A percentile compares a stretch with the other conserved stretches of the same genome.
Evolutionary conservation across 2,888 invertebrate genomes (phyloP).

Genomic region (Cepaea hortensis): DNA sequence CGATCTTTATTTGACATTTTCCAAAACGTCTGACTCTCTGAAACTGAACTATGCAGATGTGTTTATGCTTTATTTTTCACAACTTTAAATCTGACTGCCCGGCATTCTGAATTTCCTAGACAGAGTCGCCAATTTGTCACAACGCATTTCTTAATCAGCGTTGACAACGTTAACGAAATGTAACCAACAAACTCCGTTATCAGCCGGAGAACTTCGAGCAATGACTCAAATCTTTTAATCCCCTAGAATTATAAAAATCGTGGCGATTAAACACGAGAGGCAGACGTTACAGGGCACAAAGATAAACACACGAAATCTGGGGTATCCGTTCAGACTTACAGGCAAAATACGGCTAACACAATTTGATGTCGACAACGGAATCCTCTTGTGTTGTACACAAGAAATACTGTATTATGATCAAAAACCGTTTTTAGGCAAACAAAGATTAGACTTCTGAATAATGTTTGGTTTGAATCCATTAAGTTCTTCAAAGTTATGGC

Average conservation of each 20-base stretch:
- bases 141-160: not conserved
- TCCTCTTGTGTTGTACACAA: constrained; percentile 15
- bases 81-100: too few relatives aligned
- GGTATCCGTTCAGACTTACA: constrained; percentile 33
- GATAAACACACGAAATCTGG: constrained; percentile 25
- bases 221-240: constrained; percentile 20
- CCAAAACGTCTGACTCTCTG: too few relatives aligned
- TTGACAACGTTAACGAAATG: not conserved
- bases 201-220: constrained; percentile 16
- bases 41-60: too few relatives aligned
- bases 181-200: constrained; percentile 20
- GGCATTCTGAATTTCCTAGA: too few relatives aligned
- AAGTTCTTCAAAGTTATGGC: constrained; percentile 54
- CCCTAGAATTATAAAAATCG: constrained; percentile 35
- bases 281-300: constrained; percentile 18
- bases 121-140: not conserved
- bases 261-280: constrained; percentile 25
- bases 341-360: constrained; percentile 16
- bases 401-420: constrained; percentile 22
- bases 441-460: constrained; percentile 57
- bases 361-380: constrained; percentile 25
- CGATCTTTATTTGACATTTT: too few relatives aligned
- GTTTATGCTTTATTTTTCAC: too few relatives aligned
- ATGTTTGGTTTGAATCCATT: constrained; percentile 63
- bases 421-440: constrained; percentile 26